Evolutionary conservation across 2,888 invertebrate species (phyloP).

Genomic region (Helobdella robusta): DNA sequence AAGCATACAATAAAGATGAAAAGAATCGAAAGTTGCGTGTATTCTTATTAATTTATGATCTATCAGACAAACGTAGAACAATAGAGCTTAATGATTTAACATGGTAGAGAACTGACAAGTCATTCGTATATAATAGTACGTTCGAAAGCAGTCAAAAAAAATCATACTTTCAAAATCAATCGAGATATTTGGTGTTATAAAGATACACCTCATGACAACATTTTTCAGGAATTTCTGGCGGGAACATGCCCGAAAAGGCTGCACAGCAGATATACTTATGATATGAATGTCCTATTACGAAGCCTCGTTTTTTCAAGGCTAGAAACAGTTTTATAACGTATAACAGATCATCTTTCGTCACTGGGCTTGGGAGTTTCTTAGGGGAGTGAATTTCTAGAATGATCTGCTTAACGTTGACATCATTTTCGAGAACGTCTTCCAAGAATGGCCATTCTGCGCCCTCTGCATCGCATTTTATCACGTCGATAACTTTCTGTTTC

Average conservation of each 20-base stretch:
- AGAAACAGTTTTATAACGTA: constrained; percentile 3
- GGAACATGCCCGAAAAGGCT: background rate
- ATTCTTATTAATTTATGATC: no score
- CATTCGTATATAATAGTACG: no score
- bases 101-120: no score
- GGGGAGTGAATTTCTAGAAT: background rate
- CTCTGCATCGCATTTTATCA: constrained; percentile 5
- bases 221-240: background rate
- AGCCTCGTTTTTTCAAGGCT: background rate
- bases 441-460: constrained; percentile 4
- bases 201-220: constrained; percentile 17
- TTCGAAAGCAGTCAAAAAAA: no score
- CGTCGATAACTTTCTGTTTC: background rate
- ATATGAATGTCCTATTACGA: background rate
- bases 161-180: no score
- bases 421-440: background rate
- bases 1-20: no score
- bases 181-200: constrained; percentile 11
- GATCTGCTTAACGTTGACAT: constrained; percentile 10
- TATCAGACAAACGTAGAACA: no score
- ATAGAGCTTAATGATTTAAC: no score
- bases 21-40: no score
- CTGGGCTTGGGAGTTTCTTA: background rate
- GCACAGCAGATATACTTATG: background rate
- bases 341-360: constrained; percentile 1